Percentiles rank a stretch among this genome's conserved stretches.
phyloP scores from a whole-genome alignment of 2,888 invertebrate genomes.

The Sinohyriopsis cumingii region DNA sequence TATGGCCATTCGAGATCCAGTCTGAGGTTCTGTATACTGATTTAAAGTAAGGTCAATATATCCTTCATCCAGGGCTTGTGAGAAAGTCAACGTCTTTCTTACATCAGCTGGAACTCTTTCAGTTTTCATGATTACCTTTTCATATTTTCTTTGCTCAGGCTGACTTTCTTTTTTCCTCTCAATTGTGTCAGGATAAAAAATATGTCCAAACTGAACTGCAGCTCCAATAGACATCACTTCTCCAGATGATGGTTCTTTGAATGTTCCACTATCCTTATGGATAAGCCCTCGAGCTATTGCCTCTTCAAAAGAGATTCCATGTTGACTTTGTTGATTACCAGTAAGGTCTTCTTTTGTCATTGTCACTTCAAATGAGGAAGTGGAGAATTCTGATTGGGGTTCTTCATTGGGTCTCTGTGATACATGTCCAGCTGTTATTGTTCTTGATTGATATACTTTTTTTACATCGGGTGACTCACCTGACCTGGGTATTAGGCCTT shows the following conservation, averaged over 20 bases:
- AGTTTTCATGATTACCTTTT: conserved; percentile 36
- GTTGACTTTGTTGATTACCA: conserved; percentile 25
- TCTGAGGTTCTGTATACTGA: conserved; percentile 73
- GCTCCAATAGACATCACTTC: conserved; percentile 69
- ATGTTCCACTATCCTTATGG: conserved; percentile 79
- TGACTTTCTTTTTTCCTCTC: conserved; percentile 25
- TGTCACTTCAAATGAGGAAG: conserved; percentile 3
- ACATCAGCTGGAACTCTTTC: conserved; percentile 35
- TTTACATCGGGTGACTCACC: conserved; percentile 21
- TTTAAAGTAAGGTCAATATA: conserved; percentile 75
- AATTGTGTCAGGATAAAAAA: conserved; percentile 75
- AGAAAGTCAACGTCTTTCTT: conserved; percentile 56
- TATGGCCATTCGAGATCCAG: conserved; percentile 84
- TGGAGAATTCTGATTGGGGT: background rate
- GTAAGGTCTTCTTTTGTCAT: conserved; percentile 31
- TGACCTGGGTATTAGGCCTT: conserved; percentile 64
- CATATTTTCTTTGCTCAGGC: conserved; percentile 27
- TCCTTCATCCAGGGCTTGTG: conserved; percentile 89
- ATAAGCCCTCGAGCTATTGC: conserved; percentile 75
- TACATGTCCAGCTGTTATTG: conserved; percentile 32
- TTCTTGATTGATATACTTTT: conserved; percentile 11
- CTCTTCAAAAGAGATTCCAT: conserved; percentile 78
- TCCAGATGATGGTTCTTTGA: conserved; percentile 73
- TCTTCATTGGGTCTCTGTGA: background rate
- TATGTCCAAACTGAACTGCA: conserved; percentile 80